phyloP scores from a whole-genome alignment of 1,140 invertebrate species.

The Vanessa atalanta region DNA sequence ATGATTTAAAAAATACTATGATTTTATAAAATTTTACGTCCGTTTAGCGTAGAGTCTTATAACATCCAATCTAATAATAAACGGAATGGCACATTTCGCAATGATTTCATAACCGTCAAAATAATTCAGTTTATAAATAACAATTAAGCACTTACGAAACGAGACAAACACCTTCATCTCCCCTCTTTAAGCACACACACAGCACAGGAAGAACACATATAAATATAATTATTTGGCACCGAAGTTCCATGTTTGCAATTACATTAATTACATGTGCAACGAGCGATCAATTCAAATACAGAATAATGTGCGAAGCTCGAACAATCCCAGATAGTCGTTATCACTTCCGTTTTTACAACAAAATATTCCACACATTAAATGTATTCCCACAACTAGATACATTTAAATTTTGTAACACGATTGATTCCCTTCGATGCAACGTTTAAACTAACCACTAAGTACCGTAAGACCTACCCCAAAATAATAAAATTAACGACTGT shows the following conservation, averaged over 20 bases:
- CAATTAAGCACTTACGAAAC: constrained; percentile 1
- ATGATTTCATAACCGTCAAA: too few species aligned
- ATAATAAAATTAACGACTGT: constrained; percentile 9
- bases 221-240: neutral
- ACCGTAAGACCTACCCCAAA: constrained; percentile 12
- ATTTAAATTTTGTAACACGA: neutral
- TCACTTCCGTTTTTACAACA: constrained; percentile 35
- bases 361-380: constrained; percentile 24
- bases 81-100: too few species aligned
- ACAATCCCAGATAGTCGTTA: constrained; percentile 33
- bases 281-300: neutral
- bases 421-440: neutral
- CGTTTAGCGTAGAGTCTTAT: too few species aligned
- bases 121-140: neutral
- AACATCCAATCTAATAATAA: too few species aligned
- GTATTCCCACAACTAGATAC: constrained; percentile 31
- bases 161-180: constrained; percentile 20
- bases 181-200: constrained; percentile 6
- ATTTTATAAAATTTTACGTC: too few species aligned
- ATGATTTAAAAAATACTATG: too few species aligned
- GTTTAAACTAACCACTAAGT: neutral
- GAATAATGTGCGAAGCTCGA: constrained; percentile 9
- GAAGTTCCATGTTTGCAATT: neutral
- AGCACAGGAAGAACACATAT: constrained; percentile 6
- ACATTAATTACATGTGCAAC: neutral